Percentiles rank a stretch among this genome's conserved stretches.
Conservation (phyloP, 2,888 invertebrate genomes). For the Merodon equestris region DNA sequence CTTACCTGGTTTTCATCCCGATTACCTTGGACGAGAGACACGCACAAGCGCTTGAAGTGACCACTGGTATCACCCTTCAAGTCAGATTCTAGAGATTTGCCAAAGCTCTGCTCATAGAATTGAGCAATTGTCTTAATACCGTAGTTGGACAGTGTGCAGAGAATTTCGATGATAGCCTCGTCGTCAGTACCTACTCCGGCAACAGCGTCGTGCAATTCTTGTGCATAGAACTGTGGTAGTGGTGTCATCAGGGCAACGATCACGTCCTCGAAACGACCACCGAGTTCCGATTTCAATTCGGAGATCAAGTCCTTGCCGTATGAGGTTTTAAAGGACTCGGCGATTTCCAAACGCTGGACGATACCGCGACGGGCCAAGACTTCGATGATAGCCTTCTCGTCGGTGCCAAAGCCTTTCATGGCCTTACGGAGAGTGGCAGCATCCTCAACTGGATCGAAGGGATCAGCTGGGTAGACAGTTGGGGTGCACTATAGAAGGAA, state of each 20-base stretch:
- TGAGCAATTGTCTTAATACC: conserved; percentile 91
- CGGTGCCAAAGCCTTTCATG: conserved; percentile 96
- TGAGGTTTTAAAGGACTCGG: conserved; percentile 93
- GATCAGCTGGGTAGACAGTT: conserved; percentile 91
- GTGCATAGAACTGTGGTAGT: conserved; percentile 93
- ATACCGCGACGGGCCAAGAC: conserved; percentile 93
- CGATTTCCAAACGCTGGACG: conserved; percentile 93
- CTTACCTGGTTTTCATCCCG: conserved; percentile 88
- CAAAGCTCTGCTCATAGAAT: conserved; percentile 92
- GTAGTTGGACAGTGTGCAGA: conserved; percentile 94
- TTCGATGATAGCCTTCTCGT: conserved; percentile 94
- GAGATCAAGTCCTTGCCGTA: conserved; percentile 93
- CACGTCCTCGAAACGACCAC: conserved; percentile 93
- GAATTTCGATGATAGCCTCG: conserved; percentile 93
- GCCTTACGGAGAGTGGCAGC: conserved; percentile 91
- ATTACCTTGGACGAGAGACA: conserved; percentile 92
- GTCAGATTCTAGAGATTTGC: conserved; percentile 89
- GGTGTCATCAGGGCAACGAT: conserved; percentile 95
- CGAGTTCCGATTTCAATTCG: conserved; percentile 92
- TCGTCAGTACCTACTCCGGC: conserved; percentile 93
- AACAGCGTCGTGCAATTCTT: conserved; percentile 92
- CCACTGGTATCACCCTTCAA: conserved; percentile 96
- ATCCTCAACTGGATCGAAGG: conserved; percentile 91
- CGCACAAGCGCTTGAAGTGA: conserved; percentile 94
- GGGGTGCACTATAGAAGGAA: conserved; percentile 86